Conservation (phyloP, 2,113 vertebrate species). For the Trematomus loennbergii region DNA sequence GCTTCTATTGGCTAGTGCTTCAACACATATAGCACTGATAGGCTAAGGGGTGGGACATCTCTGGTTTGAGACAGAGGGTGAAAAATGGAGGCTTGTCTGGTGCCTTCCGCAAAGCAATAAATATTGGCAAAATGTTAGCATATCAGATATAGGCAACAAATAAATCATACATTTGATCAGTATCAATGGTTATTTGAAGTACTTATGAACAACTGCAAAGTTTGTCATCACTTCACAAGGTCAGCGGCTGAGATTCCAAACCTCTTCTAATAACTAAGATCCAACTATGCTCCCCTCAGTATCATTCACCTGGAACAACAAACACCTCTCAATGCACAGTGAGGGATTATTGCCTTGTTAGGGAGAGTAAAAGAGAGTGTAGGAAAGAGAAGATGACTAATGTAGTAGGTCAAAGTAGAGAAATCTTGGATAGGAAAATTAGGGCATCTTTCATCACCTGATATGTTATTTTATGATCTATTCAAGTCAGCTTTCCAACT, state of each 20-base stretch:
- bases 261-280: constrained; percentile 19
- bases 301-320: constrained; percentile 35
- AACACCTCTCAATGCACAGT: constrained; percentile 1
- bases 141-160: too few relatives aligned
- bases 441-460: background rate
- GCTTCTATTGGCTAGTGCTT: too few relatives aligned
- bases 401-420: too few relatives aligned
- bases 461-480: background rate
- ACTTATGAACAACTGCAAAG: background rate
- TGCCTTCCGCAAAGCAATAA: too few relatives aligned
- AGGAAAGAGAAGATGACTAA: background rate
- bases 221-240: background rate
- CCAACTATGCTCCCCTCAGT: background rate
- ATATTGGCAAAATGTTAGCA: too few relatives aligned
- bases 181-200: background rate
- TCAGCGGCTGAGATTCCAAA: constrained; percentile 25
- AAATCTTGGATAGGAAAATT: too few relatives aligned
- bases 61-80: too few relatives aligned
- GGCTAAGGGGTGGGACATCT: too few relatives aligned
- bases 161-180: too few relatives aligned
- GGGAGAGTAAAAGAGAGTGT: background rate
- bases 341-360: background rate
- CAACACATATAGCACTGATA: too few relatives aligned
- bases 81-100: too few relatives aligned
- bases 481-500: background rate